Evolutionary conservation across 1,140 invertebrate species (phyloP).

Genomic region (Drosophila ogumai): DNA sequence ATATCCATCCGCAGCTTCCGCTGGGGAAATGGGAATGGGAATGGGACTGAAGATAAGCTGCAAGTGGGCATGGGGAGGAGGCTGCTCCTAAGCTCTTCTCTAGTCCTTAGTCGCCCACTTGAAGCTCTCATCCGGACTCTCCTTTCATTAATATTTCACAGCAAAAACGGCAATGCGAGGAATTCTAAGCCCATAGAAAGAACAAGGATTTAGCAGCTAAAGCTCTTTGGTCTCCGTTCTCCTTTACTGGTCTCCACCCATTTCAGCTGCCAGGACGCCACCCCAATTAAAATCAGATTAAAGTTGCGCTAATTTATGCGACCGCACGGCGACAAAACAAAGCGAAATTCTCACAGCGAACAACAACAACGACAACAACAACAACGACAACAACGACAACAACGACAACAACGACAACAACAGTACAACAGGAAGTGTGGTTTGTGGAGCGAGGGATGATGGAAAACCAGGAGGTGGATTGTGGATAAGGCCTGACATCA

Average conservation of each 20-base stretch:
- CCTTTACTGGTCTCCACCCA: neutral
- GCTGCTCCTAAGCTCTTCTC: conserved; percentile 32
- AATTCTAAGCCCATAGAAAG: conserved; percentile 66
- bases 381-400: no score
- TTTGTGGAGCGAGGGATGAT: conserved; percentile 2
- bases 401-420: conserved; percentile 6
- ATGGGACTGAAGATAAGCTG: conserved; percentile 31
- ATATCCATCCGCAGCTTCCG: conserved; percentile 15
- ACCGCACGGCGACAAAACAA: conserved; percentile 81
- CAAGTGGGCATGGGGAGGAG: neutral
- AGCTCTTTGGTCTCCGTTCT: conserved; percentile 27
- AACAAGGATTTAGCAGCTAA: conserved; percentile 50
- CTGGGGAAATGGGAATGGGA: conserved; percentile 6
- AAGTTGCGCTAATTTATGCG: conserved; percentile 82
- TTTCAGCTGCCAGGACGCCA: conserved; percentile 20
- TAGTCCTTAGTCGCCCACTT: conserved; percentile 39
- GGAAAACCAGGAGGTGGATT: conserved; percentile 10
- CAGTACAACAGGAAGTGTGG: conserved; percentile 25
- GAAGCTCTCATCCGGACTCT: conserved; percentile 39
- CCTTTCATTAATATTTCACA: conserved; percentile 79
- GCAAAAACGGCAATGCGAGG: conserved; percentile 29
- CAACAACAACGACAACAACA: conserved; percentile 22
- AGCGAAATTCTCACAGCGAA: conserved; percentile 48
- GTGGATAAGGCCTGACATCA: conserved; percentile 34
- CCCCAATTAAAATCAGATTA: conserved; percentile 83